These are phyloP conservation scores for Jaculus jaculus DNA, from an alignment of 2,113 vertebrate species.

Conservation along the genomic window DNA sequence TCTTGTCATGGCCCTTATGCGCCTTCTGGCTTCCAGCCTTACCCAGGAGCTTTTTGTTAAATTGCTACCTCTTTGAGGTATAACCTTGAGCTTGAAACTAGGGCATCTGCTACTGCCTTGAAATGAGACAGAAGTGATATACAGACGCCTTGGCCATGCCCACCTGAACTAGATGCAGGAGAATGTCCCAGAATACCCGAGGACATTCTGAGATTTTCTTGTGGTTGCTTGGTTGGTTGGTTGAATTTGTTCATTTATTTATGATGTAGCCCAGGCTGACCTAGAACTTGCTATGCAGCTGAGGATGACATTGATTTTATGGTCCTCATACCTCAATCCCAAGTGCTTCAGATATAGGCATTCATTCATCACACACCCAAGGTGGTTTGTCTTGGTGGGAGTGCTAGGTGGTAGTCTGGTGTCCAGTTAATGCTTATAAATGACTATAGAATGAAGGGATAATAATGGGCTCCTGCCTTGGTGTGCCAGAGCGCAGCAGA, in stretches of 20 bases:
- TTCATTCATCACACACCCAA: not conserved
- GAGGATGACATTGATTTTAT: not conserved
- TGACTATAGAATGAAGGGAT: not conserved
- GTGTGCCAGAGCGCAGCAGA: conserved; percentile 88
- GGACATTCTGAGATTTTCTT: not conserved
- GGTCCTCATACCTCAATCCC: not conserved
- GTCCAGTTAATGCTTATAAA: not conserved
- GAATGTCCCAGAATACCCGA: not conserved
- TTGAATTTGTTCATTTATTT: not conserved
- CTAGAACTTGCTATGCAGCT: not conserved
- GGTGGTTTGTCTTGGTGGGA: not conserved
- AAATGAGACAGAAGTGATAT: not conserved
- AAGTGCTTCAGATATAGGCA: too few relatives aligned
- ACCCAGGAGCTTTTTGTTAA: not conserved
- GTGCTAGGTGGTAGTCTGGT: not conserved
- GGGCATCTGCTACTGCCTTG: not conserved
- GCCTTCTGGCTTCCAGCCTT: not conserved
- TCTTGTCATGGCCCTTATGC: not conserved
- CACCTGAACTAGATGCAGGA: not conserved
- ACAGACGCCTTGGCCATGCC: not conserved
- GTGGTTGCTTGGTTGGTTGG: not conserved
- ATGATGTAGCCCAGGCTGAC: not conserved
- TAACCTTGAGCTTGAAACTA: not conserved
- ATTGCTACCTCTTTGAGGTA: not conserved
- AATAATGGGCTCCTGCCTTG: not conserved